Conservation (phyloP, 2,888 invertebrate genomes). For the Tiphia femorata region DNA sequence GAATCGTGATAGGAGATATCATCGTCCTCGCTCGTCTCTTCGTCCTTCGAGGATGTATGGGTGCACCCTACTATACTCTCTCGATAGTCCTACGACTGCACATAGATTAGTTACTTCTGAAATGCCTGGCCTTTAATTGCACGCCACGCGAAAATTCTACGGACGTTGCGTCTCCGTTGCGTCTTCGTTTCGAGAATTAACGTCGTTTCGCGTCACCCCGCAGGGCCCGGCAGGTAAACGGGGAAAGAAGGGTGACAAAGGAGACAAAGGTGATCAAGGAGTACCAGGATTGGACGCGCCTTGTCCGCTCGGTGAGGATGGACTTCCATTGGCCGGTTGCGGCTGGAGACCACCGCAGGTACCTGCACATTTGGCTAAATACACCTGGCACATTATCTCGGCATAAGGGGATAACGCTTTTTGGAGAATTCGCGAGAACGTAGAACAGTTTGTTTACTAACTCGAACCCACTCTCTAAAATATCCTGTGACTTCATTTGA, state of each 20-base stretch:
- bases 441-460: too few relatives aligned
- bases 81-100: constrained; percentile 37
- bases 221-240: constrained; percentile 91
- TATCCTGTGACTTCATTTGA: too few relatives aligned
- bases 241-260: constrained; percentile 92
- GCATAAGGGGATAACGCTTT: too few relatives aligned
- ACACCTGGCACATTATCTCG: too few relatives aligned
- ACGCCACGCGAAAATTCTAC: constrained; percentile 44
- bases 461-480: too few relatives aligned
- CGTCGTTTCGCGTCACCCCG: constrained; percentile 42
- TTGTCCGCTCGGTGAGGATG: constrained; percentile 97
- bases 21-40: too few relatives aligned
- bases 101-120: constrained; percentile 29
- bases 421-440: too few relatives aligned
- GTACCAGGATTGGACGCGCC: constrained; percentile 98
- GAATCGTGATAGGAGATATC: too few relatives aligned
- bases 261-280: constrained; percentile 95
- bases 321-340: constrained; percentile 95
- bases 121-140: constrained; percentile 62
- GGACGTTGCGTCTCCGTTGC: neutral
- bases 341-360: constrained; percentile 93
- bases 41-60: too few relatives aligned
- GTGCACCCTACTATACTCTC: constrained; percentile 42
- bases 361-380: too few relatives aligned
- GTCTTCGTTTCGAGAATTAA: neutral